Conservation (phyloP, 2,797 vertebrate species). For the Pelodytes ibericus region DNA sequence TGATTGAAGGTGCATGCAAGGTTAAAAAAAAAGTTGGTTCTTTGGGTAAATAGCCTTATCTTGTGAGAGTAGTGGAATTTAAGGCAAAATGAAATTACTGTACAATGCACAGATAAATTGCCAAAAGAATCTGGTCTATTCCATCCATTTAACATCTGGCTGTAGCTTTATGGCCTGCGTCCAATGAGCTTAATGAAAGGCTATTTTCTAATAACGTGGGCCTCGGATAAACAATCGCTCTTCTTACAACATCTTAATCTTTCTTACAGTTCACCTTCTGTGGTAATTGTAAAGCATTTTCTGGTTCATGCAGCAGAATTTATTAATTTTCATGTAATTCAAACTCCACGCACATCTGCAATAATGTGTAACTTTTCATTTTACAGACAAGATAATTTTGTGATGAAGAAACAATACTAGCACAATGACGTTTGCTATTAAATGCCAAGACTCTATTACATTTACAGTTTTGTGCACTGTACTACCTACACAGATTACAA, state of each 20-base stretch:
- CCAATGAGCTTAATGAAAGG: not conserved
- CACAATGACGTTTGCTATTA: no score
- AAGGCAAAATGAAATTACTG: not conserved
- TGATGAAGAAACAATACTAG: not conserved
- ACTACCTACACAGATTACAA: no score
- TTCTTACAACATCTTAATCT: conserved; percentile 8
- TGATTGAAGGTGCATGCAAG: no score
- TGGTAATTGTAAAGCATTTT: not conserved
- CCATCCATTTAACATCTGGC: not conserved
- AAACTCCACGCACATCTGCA: not conserved
- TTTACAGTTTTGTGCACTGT: no score
- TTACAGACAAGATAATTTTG: not conserved
- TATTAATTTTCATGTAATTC: conserved; percentile 4
- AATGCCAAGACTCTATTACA: no score
- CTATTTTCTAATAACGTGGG: not conserved
- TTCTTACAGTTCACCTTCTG: not conserved
- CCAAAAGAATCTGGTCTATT: not conserved
- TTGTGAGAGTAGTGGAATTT: not conserved
- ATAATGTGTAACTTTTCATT: not conserved
- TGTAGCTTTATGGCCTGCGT: not conserved
- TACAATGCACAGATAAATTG: not conserved
- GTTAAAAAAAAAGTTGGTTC: not conserved
- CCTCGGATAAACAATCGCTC: not conserved
- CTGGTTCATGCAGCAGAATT: conserved; percentile 1
- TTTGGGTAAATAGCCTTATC: not conserved